Base-by-base conservation (phyloP, 2,113 vertebrate species). In the Campylorhamphus procurvoides region DNA sequence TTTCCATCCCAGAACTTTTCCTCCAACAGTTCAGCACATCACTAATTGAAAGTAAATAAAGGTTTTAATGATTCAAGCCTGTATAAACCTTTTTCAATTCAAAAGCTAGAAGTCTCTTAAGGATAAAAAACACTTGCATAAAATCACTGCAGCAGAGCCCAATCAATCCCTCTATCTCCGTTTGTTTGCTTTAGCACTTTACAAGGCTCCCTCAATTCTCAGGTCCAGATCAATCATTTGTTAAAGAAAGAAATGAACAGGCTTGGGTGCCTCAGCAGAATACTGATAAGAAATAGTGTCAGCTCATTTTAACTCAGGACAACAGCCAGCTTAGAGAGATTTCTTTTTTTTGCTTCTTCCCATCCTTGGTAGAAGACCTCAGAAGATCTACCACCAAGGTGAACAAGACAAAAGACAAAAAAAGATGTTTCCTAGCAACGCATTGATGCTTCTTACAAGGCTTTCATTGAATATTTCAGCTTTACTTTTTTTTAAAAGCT, bases 121-220 rank as follows among this genome's bases (percentile, higher is more conserved):
- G 93, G 67, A 82, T 63, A 97, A 83, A 96, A 96, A 96, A 71
- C 84, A 94, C 94, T 96, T 95, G 90, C 95, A 96, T 96, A 95
- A 96, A 96, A 96, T 96, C 88, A 89, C 69, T 95, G 73, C 91
- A 95, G 79, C 85, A 90, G 69, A 96, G 89, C 69, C 90, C 87
- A 95, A 96, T 96, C 95, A 95, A 96, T 96, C 87, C 94, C 37
- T 95, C 94, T 67, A 88, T 93, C 94, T 96, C 84, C 59, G 77
- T 93, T 95, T 95, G 95, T 97, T 97, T 97, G 90, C 93, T 94
- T 96, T 97, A 93, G 83, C 87, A 93, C 84, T 97, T 96, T 83
- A 90, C 91, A 87, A 90, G 73, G 86, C 83, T 95, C 80, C 92
- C 75, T 93, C 93, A 92, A 77, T 95, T 94, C 95, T 96, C 91